phyloP scores from a whole-genome alignment of 2,888 invertebrate genomes.

The Cerceris ruficornis region DNA sequence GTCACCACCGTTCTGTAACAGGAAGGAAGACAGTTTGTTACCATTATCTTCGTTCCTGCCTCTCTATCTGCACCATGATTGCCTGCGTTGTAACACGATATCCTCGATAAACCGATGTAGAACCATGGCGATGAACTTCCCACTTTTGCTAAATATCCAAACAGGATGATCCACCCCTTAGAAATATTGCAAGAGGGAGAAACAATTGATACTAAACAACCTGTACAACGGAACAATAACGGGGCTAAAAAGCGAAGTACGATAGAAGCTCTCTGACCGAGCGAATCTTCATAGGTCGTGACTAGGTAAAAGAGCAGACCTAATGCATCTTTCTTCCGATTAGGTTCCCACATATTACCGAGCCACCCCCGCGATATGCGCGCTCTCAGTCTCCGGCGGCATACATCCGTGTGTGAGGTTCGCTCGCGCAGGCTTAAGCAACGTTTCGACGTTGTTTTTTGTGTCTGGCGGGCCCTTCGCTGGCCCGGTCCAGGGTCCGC shows the following conservation, averaged over 20 bases:
- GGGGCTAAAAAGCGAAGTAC: no score
- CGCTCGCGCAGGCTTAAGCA: conserved; percentile 74
- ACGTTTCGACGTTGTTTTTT: conserved; percentile 81
- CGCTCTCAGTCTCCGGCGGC: conserved; percentile 41
- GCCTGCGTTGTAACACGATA: conserved; percentile 2
- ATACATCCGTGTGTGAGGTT: conserved; percentile 49
- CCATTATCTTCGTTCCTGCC: conserved; percentile 78
- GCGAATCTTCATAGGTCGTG: conserved; percentile 33
- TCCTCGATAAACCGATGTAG: background rate
- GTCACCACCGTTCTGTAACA: conserved; percentile 77
- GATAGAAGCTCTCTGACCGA: conserved; percentile 6
- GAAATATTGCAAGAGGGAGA: no score
- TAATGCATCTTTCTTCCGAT: conserved; percentile 62
- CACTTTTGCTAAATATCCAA: no score
- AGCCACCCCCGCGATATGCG: conserved; percentile 79
- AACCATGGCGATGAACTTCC: no score
- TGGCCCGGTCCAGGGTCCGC: conserved; percentile 84
- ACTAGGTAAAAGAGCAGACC: conserved; percentile 46
- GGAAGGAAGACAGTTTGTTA: conserved; percentile 82
- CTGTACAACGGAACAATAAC: no score
- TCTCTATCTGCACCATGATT: conserved; percentile 3
- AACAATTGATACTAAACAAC: no score
- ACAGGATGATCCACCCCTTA: no score
- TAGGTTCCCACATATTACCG: conserved; percentile 79
- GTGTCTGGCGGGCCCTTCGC: conserved; percentile 82